Base-by-base conservation (phyloP, 2,888 invertebrate genomes). In the Netelia inedita region DNA sequence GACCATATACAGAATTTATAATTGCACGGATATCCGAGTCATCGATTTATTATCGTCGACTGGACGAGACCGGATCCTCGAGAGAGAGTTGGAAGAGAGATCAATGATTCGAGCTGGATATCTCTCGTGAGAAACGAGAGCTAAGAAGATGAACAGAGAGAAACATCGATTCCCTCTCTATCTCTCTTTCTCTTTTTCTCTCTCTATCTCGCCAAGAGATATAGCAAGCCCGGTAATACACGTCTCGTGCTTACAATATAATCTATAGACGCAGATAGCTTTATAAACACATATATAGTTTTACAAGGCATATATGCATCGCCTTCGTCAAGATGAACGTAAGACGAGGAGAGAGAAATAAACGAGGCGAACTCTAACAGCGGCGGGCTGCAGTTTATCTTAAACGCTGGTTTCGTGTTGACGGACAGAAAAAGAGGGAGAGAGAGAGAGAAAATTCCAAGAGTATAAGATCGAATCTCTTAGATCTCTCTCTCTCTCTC, bases 391-490 rank as follows among this genome's bases (percentile, higher is more conserved):
- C 59, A 74, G 79, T 83, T 74, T 71, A 74, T 83, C 74, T 71
- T 83, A 69, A 74, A 61, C 79, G 69, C 61, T 46, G 75, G 79
- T 80, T 80, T 76, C 72, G 76, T 65, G 75, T 55, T 63, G 72
- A 76, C 59, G 72, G 73, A 74, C 41, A 28, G 23, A 41, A 55
- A 65, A 50, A 10, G 43, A 28, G 16, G 11, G n/a, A 28, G 9
- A 41, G 10, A 53, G 46, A 57, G 21, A 78, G 63, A 41, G 41
- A 14, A 3, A 53, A 21, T 57, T 23, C 23, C 28, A 23, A 35
- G 23, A 61, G 68, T n/a, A 21, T 23, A 28, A 28, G 57, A 57
- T 57, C 19, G 19, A 16, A 16, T 57, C 19, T 57, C 21, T 57
- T 1, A 2, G 14, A 16, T 43, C 3, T 16, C 55, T n/a, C n/a